A percentile compares a stretch with the other conserved stretches of the same genome.
Evolutionary conservation across 2,113 vertebrate genomes (phyloP).

Genomic region (Chaenogobius annularis): DNA sequence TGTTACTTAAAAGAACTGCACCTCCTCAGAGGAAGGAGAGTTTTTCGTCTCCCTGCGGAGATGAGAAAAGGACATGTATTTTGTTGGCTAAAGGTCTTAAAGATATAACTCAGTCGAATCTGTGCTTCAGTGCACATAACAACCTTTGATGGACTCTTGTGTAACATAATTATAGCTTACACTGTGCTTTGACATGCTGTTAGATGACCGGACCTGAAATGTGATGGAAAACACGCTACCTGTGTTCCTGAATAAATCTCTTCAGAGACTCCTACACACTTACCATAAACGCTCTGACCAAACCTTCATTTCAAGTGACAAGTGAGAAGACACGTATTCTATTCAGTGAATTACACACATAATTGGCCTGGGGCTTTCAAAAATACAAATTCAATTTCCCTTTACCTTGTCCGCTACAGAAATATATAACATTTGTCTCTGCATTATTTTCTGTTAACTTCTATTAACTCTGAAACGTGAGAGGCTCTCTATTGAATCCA

Average conservation of each 20-base stretch:
- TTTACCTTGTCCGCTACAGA: conserved; percentile 27
- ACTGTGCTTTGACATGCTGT: background rate
- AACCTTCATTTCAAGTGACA: conserved; percentile 26
- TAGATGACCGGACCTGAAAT: background rate
- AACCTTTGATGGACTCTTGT: conserved; percentile 12
- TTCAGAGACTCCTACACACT: background rate
- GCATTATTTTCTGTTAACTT: conserved; percentile 53
- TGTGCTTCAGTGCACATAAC: conserved; percentile 23
- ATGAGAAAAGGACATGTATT: conserved; percentile 20
- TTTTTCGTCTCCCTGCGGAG: conserved; percentile 7
- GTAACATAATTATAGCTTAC: conserved; percentile 6
- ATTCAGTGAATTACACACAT: conserved; percentile 37
- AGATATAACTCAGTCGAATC: conserved; percentile 18
- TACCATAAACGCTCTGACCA: background rate
- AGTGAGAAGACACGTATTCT: conserved; percentile 9
- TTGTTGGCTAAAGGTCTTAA: conserved; percentile 20
- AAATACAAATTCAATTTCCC: conserved; percentile 30
- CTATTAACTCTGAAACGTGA: conserved; percentile 46
- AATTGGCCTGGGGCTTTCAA: conserved; percentile 24
- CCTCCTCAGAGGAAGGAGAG: conserved; percentile 14
- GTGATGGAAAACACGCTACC: conserved; percentile 1
- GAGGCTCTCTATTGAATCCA: conserved; percentile 9
- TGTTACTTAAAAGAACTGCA: conserved; percentile 10
- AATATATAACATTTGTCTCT: conserved; percentile 51
- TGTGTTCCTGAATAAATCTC: conserved; percentile 15